Conservation (phyloP, 2,888 invertebrate genomes). For the Mythimna impura region DNA sequence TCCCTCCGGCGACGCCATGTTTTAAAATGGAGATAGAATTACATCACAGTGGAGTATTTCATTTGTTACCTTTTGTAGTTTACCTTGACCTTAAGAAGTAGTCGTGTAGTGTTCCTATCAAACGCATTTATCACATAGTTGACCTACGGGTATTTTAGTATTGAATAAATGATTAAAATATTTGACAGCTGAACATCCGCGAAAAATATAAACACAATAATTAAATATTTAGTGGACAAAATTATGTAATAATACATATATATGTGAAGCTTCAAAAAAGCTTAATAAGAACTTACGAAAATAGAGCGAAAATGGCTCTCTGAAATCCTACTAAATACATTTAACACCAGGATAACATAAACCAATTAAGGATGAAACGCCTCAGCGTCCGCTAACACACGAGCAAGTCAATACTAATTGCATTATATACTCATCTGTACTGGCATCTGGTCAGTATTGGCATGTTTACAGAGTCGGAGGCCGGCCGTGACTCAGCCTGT, state of each 20-base stretch:
- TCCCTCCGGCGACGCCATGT: constrained; percentile 28
- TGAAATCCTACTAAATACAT: constrained; percentile 14
- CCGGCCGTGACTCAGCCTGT: constrained; percentile 42
- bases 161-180: not conserved
- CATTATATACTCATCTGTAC: constrained; percentile 42
- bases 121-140: not conserved
- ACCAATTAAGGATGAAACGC: constrained; percentile 54
- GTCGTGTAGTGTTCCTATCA: constrained; percentile 1
- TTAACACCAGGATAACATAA: constrained; percentile 41
- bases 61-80: constrained; percentile 4
- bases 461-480: constrained; percentile 41
- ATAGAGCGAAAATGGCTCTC: not conserved
- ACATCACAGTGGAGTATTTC: not conserved
- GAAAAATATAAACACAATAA: not conserved
- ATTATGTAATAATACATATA: not conserved
- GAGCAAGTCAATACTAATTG: constrained; percentile 58
- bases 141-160: not conserved
- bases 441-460: constrained; percentile 55
- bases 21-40: constrained; percentile 19
- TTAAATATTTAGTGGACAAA: not conserved
- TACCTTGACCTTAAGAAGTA: constrained; percentile 5
- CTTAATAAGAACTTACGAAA: not conserved
- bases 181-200: not conserved
- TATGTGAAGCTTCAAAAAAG: not conserved
- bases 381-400: constrained; percentile 32